Evolutionary conservation across 2,888 invertebrate genomes (phyloP).

Genomic region (Pachliopta kotzebuea): DNA sequence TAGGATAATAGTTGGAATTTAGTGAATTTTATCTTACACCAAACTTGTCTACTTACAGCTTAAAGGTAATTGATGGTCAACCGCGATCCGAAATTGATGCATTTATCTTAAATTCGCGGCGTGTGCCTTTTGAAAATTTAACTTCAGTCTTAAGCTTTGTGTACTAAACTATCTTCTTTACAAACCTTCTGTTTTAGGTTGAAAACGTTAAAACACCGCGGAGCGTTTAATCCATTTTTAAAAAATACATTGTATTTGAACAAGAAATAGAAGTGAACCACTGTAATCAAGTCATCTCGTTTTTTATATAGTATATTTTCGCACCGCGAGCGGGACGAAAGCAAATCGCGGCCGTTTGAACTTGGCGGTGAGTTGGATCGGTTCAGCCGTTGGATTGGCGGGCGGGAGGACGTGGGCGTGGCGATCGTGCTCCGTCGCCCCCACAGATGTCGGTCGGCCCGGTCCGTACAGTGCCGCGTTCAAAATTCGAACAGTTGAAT

Average conservation of each 20-base stretch:
- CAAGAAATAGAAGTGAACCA: conserved; percentile 41
- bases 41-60: not conserved
- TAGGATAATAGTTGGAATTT: not conserved
- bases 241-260: conserved; percentile 21
- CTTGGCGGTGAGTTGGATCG: conserved; percentile 43
- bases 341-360: conserved; percentile 37
- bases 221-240: conserved; percentile 16
- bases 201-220: conserved; percentile 14
- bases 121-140: conserved; percentile 19
- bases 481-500: conserved; percentile 73
- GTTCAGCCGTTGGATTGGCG: conserved; percentile 51
- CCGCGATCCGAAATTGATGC: conserved; percentile 16
- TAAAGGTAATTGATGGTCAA: conserved; percentile 18
- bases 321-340: conserved; percentile 39
- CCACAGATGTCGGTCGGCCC: conserved; percentile 64
- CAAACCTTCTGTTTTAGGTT: not conserved
- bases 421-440: conserved; percentile 56
- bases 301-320: conserved; percentile 35
- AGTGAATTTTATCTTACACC: not conserved
- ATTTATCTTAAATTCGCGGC: conserved; percentile 12
- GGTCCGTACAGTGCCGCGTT: conserved; percentile 64
- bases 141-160: not conserved
- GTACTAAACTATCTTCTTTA: conserved; percentile 9
- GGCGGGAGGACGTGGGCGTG: conserved; percentile 56
- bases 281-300: conserved; percentile 40